Base-by-base conservation (phyloP, 2,888 invertebrate genomes). In the Homarus gammarus region DNA sequence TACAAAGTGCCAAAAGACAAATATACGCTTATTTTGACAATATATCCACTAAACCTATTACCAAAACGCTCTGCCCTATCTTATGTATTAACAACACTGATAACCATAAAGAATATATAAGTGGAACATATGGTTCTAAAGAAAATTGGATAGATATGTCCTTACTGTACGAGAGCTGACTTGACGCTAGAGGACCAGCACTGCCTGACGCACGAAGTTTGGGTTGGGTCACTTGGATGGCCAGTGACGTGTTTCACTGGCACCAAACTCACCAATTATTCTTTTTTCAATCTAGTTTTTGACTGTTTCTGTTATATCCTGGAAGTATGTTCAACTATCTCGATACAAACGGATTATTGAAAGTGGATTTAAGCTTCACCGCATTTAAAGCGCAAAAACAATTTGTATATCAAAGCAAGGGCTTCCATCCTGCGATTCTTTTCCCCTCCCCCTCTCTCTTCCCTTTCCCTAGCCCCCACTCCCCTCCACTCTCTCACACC, bases 121-220 rank as follows among this genome's bases (percentile, higher is more conserved):
- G 36, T 70, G 70, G 38, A 72, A 70, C 49, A 70, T 15, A 72
- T 12, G 72, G 12, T 70, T 51, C 31, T 70, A 22, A 49, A n/a
- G 70, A 51, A 79, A 87, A 70, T 79, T 72, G 36, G 38, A 18
- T 70, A 70, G 79, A 87, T 79, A 87, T 83, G 78, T 79, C 78
- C 86, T 87, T 87, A 87, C 86, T 87, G 86, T 87, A 87, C 86
- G 86, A 87, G 56, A 87, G 86, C 86, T 68, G 79, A 56, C 70
- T 78, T 49, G 86, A 72, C 18, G 79, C 79, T 79, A 70, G 61
- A 51, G 38, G 31, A n/a, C 18, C 38, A 38, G 10, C 79, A 33
- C 51, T 87, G 86, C 86, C 86, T 56, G 78, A 72, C 86, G 79
- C n/a, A 78, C 79, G 78, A 87, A 15, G 27, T 79, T 36, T 36